Base-by-base conservation (phyloP, 2,888 invertebrate genomes). In the Hydriomena furcata region DNA sequence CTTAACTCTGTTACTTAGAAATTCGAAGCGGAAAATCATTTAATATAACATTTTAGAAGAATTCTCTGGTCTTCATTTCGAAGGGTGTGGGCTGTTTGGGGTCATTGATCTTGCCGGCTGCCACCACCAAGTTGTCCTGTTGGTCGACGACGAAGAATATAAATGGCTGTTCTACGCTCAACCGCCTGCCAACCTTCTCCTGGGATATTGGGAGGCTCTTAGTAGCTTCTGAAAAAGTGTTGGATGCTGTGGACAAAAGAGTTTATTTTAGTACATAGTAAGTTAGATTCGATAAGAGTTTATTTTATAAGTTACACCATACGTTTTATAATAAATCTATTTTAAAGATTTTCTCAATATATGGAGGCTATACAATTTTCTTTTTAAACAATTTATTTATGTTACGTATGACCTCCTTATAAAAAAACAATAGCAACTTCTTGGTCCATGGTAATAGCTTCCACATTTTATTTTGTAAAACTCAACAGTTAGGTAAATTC, bases 111-210 rank as follows among this genome's bases (percentile, higher is more conserved):
- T 93, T 93, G 28, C 93, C 93, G 1, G 92, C 91, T 13, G 92
- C 92, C 1, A 94, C 87, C 0, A 93, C 88, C 12, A 93, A 84
- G 50, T 92, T 89, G 56, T 92, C 91, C 36, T 91, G 72, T 21
- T 85, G 84, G 56, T 94, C 93, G 31, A 92, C 70, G 12, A 94
- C 91, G 70, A 92, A 94, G 78, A 93, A 94, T 46, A 93, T 76
- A 77, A 94, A 94, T 0, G 94, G 93, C 42, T 91, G 92, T 55
- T 93, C 92, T 0, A 93, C 90, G 41, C 80, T 84, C 66, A 93
- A 87, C 8, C 73, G 75, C 12, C 83, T 76, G 0, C 72, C 54
- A 17, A 68, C 61, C 40, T 78, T 79, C 27, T 59, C 48, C 30
- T 76, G 73, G 0, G 71, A 58, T 7, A 81, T 25, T 0, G 88